phyloP scores from a whole-genome alignment of 1,140 invertebrate genomes.

The Ruditapes philippinarum region DNA sequence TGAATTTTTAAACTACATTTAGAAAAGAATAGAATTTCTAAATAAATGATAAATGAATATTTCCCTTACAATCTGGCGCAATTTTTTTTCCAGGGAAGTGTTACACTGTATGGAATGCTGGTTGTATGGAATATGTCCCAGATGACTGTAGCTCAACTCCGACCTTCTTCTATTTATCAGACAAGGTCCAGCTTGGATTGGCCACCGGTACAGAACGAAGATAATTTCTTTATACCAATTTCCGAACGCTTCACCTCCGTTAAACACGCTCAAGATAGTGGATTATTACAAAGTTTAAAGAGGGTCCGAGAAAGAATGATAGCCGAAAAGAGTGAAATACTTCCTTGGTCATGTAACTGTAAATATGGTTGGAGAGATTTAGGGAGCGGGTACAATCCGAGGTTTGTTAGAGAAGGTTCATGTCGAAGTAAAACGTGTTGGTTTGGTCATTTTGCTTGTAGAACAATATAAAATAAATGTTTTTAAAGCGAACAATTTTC shows the following conservation, averaged over 20 bases:
- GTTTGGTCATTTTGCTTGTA: slow-evolving; percentile 54
- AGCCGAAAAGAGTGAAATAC: background rate
- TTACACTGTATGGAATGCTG: background rate
- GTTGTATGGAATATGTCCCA: background rate
- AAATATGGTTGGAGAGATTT: slow-evolving; percentile 46
- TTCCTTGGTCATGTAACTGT: slow-evolving; percentile 57
- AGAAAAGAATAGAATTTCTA: too few species aligned
- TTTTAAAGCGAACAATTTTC: too few species aligned
- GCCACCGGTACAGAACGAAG: background rate
- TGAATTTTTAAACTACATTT: too few species aligned
- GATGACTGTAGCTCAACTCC: background rate
- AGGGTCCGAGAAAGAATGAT: background rate
- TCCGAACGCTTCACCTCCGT: background rate
- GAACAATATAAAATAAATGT: too few species aligned
- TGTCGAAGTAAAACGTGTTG: slow-evolving; percentile 31
- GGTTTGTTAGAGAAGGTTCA: slow-evolving; percentile 26
- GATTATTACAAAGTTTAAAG: background rate
- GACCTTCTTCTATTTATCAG: background rate
- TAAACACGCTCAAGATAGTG: background rate
- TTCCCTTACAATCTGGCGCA: too few species aligned
- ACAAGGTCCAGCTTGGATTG: background rate
- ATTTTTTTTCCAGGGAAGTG: background rate
- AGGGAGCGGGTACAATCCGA: background rate
- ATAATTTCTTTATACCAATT: background rate
- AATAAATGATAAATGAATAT: too few species aligned